phyloP scores from a whole-genome alignment of 2,888 invertebrate species.

The Hyposoter dolosus region DNA sequence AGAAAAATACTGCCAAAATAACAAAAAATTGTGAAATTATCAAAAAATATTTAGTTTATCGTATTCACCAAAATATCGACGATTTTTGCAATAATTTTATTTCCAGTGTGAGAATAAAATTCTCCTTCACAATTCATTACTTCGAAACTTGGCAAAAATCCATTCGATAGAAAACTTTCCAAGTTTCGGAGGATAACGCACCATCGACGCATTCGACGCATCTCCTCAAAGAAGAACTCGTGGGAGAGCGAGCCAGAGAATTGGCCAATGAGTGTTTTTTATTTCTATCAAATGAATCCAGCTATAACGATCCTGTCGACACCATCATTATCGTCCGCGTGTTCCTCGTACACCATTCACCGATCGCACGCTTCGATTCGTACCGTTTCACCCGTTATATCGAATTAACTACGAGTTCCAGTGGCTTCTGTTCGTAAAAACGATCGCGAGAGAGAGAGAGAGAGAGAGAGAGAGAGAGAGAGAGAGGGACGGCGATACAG shows the following conservation, averaged over 20 bases:
- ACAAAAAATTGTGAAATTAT: too few species aligned
- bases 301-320: constrained; percentile 65
- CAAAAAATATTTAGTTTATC: too few species aligned
- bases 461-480: too few species aligned
- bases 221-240: too few species aligned
- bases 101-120: too few species aligned
- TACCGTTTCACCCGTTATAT: constrained; percentile 61
- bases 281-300: constrained; percentile 47
- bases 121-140: too few species aligned
- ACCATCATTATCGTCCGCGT: constrained; percentile 58
- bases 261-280: constrained; percentile 25
- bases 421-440: constrained; percentile 42
- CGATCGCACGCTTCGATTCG: constrained; percentile 67
- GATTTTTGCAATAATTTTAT: too few species aligned
- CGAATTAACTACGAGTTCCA: constrained; percentile 56
- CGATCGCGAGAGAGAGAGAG: constrained; percentile 16
- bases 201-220: background rate
- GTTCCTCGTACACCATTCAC: constrained; percentile 40
- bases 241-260: constrained; percentile 3
- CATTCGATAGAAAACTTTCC: too few species aligned
- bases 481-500: background rate
- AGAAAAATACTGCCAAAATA: too few species aligned
- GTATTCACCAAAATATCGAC: too few species aligned
- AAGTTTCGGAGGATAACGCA: too few species aligned
- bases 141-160: background rate